Percentiles rank a stretch among this genome's conserved stretches.
These are phyloP conservation scores for Drosophila orosa DNA, from an alignment of 1,140 invertebrate genomes.

Conservation along the genomic window DNA sequence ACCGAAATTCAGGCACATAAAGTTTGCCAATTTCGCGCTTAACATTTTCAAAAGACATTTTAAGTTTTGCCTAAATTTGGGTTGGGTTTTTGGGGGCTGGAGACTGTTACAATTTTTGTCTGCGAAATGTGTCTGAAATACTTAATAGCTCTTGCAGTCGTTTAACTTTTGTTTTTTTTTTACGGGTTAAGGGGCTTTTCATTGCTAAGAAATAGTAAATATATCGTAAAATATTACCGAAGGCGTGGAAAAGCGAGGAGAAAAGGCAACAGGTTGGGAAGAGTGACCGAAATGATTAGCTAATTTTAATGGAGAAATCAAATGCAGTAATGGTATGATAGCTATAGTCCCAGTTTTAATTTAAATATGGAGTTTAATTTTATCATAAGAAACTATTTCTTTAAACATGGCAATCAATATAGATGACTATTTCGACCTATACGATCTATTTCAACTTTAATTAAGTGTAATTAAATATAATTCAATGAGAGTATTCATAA, in stretches of 20 bases:
- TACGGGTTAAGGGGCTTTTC: conserved; percentile 16
- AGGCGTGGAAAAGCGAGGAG: neutral
- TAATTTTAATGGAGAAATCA: neutral
- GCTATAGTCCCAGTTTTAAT: too few species aligned
- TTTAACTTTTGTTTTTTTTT: conserved; percentile 38
- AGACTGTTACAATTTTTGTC: conserved; percentile 42
- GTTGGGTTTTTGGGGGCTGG: conserved; percentile 15
- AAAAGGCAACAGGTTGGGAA: neutral
- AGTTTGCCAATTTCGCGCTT: conserved; percentile 70
- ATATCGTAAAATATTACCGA: neutral
- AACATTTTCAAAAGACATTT: conserved; percentile 56
- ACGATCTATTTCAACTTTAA: too few species aligned
- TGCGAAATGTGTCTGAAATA: conserved; percentile 65
- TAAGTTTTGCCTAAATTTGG: conserved; percentile 44
- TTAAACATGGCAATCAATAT: neutral
- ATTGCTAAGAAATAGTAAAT: conserved; percentile 9
- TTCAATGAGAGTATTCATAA: neutral
- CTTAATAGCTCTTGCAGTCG: conserved; percentile 54
- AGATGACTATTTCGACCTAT: neutral
- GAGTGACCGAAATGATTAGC: neutral
- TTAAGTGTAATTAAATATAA: neutral
- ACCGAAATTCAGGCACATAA: conserved; percentile 72
- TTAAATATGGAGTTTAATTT: neutral
- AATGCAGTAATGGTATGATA: neutral
- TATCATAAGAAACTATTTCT: neutral